Conservation (phyloP, 1,140 invertebrate genomes). For the Apolygus lucorum region DNA sequence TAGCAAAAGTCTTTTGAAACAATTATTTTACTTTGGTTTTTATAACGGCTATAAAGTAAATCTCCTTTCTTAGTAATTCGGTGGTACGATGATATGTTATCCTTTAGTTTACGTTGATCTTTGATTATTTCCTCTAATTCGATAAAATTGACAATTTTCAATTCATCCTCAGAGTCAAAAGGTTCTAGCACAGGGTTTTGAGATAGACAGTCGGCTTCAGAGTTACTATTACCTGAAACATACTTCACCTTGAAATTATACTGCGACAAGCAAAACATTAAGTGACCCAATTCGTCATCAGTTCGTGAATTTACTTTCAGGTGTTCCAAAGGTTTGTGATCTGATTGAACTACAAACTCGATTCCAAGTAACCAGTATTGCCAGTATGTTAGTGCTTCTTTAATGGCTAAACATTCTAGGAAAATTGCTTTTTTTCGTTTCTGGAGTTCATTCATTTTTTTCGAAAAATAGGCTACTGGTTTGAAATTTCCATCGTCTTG, state of each 20-base stretch:
- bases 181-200: too few species aligned
- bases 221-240: neutral
- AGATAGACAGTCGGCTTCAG: too few species aligned
- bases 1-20: neutral
- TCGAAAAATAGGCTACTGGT: neutral
- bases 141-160: neutral
- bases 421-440: neutral
- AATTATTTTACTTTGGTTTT: constrained; percentile 1
- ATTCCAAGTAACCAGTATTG: too few species aligned
- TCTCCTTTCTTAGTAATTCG: neutral
- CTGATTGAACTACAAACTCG: too few species aligned
- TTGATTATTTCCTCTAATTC: neutral
- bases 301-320: neutral
- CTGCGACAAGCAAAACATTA: neutral
- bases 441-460: neutral
- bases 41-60: neutral
- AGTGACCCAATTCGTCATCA: neutral
- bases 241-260: neutral
- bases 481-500: neutral
- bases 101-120: neutral
- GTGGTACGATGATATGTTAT: neutral
- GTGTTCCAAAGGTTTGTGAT: too few species aligned
- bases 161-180: too few species aligned
- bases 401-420: too few species aligned
- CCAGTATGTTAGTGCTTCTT: too few species aligned